Percentiles rank a stretch among this genome's conserved stretches.
Evolutionary conservation across 1,140 invertebrate genomes (phyloP).

Genomic region (Drosophila nigrodunni): DNA sequence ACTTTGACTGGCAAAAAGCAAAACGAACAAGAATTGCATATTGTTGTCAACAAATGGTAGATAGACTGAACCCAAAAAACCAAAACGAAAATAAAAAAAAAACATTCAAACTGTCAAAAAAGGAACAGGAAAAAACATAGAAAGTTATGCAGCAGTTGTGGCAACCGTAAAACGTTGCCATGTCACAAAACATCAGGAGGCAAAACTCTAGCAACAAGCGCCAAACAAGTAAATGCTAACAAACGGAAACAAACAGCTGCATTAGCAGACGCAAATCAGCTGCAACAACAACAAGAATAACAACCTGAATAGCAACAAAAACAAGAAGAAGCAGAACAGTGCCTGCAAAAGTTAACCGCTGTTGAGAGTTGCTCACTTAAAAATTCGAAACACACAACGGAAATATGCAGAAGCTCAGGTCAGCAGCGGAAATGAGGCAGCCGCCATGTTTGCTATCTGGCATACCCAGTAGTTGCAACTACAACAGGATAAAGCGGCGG

Average conservation of each 20-base stretch:
- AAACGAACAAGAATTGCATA: constrained; percentile 30
- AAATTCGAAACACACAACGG: constrained; percentile 79
- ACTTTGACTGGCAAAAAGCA: constrained; percentile 53
- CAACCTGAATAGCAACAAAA: constrained; percentile 22
- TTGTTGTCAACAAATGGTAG: constrained; percentile 47
- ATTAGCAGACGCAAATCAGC: constrained; percentile 79
- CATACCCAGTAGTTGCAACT: constrained; percentile 29
- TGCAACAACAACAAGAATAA: constrained; percentile 47
- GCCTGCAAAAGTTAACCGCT: constrained; percentile 65
- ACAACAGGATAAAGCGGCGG: neutral
- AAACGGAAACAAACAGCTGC: constrained; percentile 82
- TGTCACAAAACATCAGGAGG: constrained; percentile 31
- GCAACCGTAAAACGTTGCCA: constrained; percentile 42
- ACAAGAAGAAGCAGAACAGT: constrained; percentile 38
- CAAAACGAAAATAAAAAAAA: neutral
- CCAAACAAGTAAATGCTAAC: constrained; percentile 67
- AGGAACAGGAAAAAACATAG: constrained; percentile 28
- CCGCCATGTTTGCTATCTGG: constrained; percentile 55
- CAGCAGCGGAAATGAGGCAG: constrained; percentile 67
- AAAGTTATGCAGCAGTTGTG: constrained; percentile 34
- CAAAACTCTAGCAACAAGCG: constrained; percentile 45
- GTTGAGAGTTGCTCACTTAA: constrained; percentile 68
- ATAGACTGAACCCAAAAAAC: constrained; percentile 20
- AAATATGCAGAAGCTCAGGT: constrained; percentile 77
- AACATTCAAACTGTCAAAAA: constrained; percentile 47